Base-by-base conservation (phyloP, 1,140 invertebrate species). In the Diorhabda sublineata region DNA sequence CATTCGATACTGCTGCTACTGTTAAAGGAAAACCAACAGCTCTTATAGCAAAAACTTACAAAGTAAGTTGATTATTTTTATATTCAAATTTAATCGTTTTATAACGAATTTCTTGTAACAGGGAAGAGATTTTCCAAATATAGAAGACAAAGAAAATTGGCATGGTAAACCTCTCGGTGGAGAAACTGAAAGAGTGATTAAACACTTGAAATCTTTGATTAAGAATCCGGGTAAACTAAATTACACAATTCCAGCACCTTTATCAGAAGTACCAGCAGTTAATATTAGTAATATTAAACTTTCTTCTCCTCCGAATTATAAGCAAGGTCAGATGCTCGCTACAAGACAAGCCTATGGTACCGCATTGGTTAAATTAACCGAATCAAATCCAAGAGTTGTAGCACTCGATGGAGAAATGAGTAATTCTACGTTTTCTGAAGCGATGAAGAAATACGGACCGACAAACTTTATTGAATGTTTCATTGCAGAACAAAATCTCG, bases 401-500 rank as follows among this genome's bases (percentile, higher is more conserved):
- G 95, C 93, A 64, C 80, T 98, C 64, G 97, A 98, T 82, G 96
- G 93, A 65, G 98, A 99, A 80, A 98, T 96, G 44, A 99, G 98
- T 83, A 99, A 99, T 82, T 99, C 97, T 0, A 99, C 98, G 0
- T 99, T 91, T 82, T 92, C 97, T 41, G 93, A 97, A 64, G 97
- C 95, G 80, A 88, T 99, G 60, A 92, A 92, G 78, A 88, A 89
- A 64, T 89, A 91, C 2, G 89, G 89, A 79, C 84, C 88, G 0
- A 71, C 57, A 9, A 89, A 95, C 71, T 98, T 94, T 82, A 90
- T 99, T 70, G 97, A 99, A 83, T 98, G 98, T 81, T 99, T 93
- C 83, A 99, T 99, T 79, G 97, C 98, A 62, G 98, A 99, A 82
- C 98, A 99, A 85, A 99, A 98, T 83, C 82, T 98, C 74, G 94